Conservation (phyloP, 2,797 vertebrate species). For the Aphelocoma californica region DNA sequence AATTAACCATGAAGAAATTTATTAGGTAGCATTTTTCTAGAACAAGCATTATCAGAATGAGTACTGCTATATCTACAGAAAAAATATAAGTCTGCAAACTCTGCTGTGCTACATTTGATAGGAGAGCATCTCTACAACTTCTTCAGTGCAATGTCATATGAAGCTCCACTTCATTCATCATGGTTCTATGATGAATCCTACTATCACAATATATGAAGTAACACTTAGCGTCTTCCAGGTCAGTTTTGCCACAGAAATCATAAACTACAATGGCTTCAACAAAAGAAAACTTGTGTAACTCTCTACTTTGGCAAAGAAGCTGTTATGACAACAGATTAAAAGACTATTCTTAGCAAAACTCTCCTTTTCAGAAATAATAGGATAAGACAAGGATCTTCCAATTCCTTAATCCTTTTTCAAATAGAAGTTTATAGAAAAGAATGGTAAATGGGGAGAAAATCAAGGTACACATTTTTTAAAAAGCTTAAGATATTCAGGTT, state of each 20-base stretch:
- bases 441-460: background rate
- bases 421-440: background rate
- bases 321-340: slow-evolving; percentile 30
- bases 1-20: background rate
- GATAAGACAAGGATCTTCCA: slow-evolving; percentile 17
- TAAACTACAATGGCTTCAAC: background rate
- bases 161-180: background rate
- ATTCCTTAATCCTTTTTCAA: slow-evolving; percentile 39
- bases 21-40: background rate
- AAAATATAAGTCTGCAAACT: background rate
- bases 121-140: background rate
- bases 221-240: background rate
- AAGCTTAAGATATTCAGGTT: background rate
- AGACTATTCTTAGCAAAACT: slow-evolving; percentile 37
- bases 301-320: background rate
- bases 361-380: slow-evolving; percentile 33
- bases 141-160: background rate
- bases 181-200: background rate
- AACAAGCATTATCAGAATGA: background rate
- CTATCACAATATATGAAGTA: background rate
- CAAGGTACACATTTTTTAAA: background rate
- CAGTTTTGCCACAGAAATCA: background rate
- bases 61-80: background rate
- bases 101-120: background rate
- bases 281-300: background rate